A percentile compares a stretch with the other conserved stretches of the same genome.
Evolutionary conservation across 2,797 vertebrate species (phyloP).

Genomic region (Parauchenoglanis ngamensis): DNA sequence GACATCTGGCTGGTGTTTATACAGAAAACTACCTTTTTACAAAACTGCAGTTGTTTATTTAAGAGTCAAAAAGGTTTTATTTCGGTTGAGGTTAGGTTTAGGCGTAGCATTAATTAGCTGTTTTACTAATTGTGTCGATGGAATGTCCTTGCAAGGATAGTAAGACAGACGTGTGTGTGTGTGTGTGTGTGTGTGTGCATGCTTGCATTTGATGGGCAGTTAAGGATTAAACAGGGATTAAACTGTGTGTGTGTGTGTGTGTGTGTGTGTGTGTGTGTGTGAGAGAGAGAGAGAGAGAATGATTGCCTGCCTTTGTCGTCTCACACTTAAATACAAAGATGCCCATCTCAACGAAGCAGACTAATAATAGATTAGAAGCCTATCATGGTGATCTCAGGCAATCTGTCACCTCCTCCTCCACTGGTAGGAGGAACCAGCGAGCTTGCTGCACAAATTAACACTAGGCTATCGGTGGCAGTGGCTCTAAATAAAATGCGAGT

Average conservation of each 20-base stretch:
- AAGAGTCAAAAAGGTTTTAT: no score
- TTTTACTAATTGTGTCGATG: background rate
- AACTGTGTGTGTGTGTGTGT: background rate
- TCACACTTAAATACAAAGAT: conserved; percentile 48
- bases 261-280: background rate
- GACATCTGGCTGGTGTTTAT: no score
- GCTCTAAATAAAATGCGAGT: conserved; percentile 38
- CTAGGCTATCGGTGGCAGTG: conserved; percentile 15
- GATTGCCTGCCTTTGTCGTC: conserved; percentile 16
- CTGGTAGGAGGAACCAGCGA: conserved; percentile 23
- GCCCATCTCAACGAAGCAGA: conserved; percentile 35
- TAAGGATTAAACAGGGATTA: background rate
- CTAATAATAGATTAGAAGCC: conserved; percentile 55
- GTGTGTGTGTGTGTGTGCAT: background rate
- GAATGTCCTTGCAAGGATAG: background rate
- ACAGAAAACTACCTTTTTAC: no score
- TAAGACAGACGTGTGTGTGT: no score
- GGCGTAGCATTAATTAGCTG: background rate
- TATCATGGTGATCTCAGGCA: conserved; percentile 56
- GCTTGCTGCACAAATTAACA: conserved; percentile 43
- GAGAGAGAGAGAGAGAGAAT: background rate
- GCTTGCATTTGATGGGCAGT: background rate
- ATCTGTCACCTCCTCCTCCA: conserved; percentile 53
- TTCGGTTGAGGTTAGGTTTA: no score
- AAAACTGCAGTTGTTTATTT: no score